A percentile compares a stretch with the other conserved stretches of the same genome.
Conservation (phyloP, 2,888 invertebrate genomes). For the Plutella xylostella region DNA sequence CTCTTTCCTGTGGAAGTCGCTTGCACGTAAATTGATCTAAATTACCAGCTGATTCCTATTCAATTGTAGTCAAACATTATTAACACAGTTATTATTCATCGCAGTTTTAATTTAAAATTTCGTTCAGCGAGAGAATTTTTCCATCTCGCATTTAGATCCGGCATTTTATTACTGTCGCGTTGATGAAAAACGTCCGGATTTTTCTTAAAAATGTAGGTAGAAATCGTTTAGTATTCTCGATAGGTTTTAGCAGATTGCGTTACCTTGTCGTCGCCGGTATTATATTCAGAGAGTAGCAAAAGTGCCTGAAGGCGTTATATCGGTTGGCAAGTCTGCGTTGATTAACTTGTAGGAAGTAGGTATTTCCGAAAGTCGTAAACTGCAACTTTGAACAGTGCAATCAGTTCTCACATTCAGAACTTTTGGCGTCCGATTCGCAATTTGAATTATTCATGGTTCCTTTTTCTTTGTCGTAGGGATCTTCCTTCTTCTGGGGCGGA, state of each 20-base stretch:
- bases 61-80: no score
- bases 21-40: no score
- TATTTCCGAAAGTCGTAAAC: slow-evolving; percentile 6
- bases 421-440: slow-evolving; percentile 21
- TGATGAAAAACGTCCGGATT: no score
- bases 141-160: no score
- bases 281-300: background rate
- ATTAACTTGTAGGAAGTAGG: background rate
- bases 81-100: no score
- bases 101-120: no score
- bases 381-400: slow-evolving; percentile 24
- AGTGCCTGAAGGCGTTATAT: background rate
- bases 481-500: background rate
- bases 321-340: background rate
- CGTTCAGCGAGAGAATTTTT: no score
- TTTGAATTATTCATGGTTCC: slow-evolving; percentile 30
- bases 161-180: no score
- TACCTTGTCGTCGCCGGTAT: slow-evolving; percentile 47
- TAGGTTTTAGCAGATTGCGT: slow-evolving; percentile 39
- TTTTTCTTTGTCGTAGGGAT: slow-evolving; percentile 4
- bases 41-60: no score
- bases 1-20: background rate
- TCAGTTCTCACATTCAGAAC: slow-evolving; percentile 27
- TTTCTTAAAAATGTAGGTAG: no score
- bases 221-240: slow-evolving; percentile 42